Evolutionary conservation across 2,797 vertebrate species (phyloP).

Genomic region (Enteromius argenteus): DNA sequence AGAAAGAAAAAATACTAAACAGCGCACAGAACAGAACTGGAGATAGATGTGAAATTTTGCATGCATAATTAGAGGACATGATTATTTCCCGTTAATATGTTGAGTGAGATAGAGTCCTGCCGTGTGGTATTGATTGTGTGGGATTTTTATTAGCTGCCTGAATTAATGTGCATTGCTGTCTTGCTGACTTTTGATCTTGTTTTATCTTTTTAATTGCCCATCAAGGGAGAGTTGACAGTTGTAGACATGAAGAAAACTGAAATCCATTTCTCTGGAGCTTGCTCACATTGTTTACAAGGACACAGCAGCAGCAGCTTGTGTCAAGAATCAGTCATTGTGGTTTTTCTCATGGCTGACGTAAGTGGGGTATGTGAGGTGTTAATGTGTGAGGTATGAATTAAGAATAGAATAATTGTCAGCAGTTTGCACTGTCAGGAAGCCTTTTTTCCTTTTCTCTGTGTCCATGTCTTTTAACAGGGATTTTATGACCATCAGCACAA

Average conservation of each 20-base stretch:
- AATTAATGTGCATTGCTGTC: conserved; percentile 66
- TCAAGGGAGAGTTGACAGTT: conserved; percentile 66
- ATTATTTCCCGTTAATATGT: conserved; percentile 57
- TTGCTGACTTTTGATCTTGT: conserved; percentile 68
- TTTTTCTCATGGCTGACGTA: background rate
- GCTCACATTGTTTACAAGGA: conserved; percentile 65
- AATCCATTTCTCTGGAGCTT: conserved; percentile 63
- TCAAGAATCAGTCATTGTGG: conserved; percentile 25
- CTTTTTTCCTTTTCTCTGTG: conserved; percentile 6
- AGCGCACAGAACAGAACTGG: conserved; percentile 14
- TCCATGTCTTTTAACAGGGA: background rate
- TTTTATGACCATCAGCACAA: conserved; percentile 7
- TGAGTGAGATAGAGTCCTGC: conserved; percentile 52
- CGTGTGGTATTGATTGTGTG: conserved; percentile 65
- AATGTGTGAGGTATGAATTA: conserved; percentile 20
- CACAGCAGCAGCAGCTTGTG: conserved; percentile 49
- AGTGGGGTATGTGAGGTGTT: background rate
- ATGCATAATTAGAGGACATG: conserved; percentile 61
- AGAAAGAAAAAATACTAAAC: conserved; percentile 35
- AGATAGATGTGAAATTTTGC: conserved; percentile 57
- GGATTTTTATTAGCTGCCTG: conserved; percentile 64
- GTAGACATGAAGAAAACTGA: conserved; percentile 64
- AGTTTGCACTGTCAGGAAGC: conserved; percentile 9
- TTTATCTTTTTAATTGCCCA: conserved; percentile 71
- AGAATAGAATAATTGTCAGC: conserved; percentile 34